Percentiles rank a stretch among this genome's conserved stretches.
Conservation (phyloP, 2,888 invertebrate species). For the Tinea trinotella region DNA sequence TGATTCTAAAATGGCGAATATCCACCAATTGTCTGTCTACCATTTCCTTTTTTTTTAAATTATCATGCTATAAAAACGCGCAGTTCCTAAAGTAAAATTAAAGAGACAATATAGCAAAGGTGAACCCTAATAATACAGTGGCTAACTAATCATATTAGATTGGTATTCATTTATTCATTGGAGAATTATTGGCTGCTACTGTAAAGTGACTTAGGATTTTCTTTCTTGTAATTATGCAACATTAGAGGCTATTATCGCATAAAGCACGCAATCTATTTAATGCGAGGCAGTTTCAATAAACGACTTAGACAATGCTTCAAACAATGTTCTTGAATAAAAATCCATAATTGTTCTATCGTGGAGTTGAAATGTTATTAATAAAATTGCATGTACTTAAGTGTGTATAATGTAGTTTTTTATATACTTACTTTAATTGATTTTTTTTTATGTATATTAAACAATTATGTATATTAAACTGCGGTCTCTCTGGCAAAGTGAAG, state of each 20-base stretch:
- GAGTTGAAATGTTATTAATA: neutral
- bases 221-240: constrained; percentile 52
- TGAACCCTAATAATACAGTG: neutral
- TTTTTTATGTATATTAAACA: too few species aligned
- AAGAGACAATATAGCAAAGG: neutral
- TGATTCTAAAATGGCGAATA: too few species aligned
- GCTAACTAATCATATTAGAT: constrained; percentile 10
- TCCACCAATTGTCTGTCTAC: too few species aligned
- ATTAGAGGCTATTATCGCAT: constrained; percentile 54
- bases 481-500: too few species aligned
- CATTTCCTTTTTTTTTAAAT: too few species aligned
- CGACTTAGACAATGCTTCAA: constrained; percentile 44
- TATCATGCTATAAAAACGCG: neutral
- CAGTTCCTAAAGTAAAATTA: neutral
- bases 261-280: constrained; percentile 54
- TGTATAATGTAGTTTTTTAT: neutral
- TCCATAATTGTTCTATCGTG: constrained; percentile 11
- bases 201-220: constrained; percentile 33
- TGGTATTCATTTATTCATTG: constrained; percentile 46
- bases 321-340: neutral
- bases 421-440: neutral
- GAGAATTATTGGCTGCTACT: constrained; percentile 57
- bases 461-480: too few species aligned
- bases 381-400: constrained; percentile 2
- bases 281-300: constrained; percentile 53